phyloP scores from a whole-genome alignment of 2,113 vertebrate species.

The Rynchops niger region DNA sequence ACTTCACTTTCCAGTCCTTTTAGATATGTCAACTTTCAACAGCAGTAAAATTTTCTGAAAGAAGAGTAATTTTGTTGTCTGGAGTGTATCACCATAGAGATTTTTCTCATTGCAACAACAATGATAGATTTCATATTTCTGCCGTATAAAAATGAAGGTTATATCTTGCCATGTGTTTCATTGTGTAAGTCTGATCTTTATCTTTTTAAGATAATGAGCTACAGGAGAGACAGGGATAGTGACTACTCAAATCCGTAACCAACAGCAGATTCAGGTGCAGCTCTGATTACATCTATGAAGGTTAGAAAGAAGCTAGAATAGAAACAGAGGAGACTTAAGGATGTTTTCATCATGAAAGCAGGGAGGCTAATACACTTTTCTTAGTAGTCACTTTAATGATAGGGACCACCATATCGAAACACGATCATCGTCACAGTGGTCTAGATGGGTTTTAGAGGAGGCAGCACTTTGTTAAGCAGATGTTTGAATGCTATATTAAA shows the following conservation, averaged over 20 bases:
- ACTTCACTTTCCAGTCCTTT: not conserved
- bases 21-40: not conserved
- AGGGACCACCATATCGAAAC: not conserved
- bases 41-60: not conserved
- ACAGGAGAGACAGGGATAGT: not conserved
- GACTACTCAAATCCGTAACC: not conserved
- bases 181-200: not conserved
- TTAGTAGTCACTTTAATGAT: not conserved
- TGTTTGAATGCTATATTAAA: not conserved
- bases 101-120: not conserved
- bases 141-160: fast-evolving
- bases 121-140: not conserved
- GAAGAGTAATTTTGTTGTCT: not conserved
- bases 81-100: not conserved
- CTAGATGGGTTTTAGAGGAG: not conserved
- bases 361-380: not conserved
- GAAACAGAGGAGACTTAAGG: not conserved
- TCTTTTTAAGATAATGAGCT: not conserved
- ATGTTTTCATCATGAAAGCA: not conserved
- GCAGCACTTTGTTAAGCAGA: not conserved
- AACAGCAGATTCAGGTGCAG: not conserved
- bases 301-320: not conserved
- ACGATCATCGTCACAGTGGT: not conserved
- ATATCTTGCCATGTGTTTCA: not conserved
- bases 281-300: not conserved